phyloP scores from a whole-genome alignment of 2,797 vertebrate species.

The Hypotaenidia okinawae region DNA sequence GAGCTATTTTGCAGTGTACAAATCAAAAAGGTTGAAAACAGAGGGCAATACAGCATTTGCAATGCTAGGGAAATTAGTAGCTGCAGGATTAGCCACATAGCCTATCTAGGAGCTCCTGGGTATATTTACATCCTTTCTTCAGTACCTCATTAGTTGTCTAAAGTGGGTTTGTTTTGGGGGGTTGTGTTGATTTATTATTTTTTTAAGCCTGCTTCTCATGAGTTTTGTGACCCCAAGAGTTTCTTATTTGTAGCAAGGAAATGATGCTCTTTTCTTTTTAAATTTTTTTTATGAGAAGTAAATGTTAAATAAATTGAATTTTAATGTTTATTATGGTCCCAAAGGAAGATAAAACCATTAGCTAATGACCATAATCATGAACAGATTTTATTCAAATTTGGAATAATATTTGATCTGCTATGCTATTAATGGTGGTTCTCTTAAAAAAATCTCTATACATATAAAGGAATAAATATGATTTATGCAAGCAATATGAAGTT shows the following conservation, averaged over 20 bases:
- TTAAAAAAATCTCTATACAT: constrained; percentile 5
- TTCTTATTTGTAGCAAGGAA: constrained; percentile 73
- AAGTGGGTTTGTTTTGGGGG: not conserved
- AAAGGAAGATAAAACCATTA: constrained; percentile 88
- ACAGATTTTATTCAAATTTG: constrained; percentile 75
- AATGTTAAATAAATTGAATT: constrained; percentile 90
- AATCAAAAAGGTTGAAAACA: not conserved
- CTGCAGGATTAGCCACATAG: not conserved
- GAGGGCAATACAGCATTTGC: not conserved
- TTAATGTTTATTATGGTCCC: constrained; percentile 86
- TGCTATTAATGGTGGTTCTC: constrained; percentile 23
- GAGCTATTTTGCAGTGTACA: not conserved
- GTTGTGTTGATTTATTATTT: too few species aligned
- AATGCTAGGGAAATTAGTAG: not conserved
- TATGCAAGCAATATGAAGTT: constrained; percentile 27
- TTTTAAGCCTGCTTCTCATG: constrained; percentile 79
- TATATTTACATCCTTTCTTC: not conserved
- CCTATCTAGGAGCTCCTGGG: not conserved
- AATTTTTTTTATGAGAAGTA: constrained; percentile 82
- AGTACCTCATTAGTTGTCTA: not conserved
- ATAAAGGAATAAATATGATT: constrained; percentile 32
- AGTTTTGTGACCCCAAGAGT: constrained; percentile 78
- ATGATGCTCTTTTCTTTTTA: constrained; percentile 80
- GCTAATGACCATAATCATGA: constrained; percentile 83
- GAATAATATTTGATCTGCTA: constrained; percentile 69